These are phyloP conservation scores for Aplidium turbinatum DNA, from an alignment of 23 tunicate species.

Conservation along the genomic window DNA sequence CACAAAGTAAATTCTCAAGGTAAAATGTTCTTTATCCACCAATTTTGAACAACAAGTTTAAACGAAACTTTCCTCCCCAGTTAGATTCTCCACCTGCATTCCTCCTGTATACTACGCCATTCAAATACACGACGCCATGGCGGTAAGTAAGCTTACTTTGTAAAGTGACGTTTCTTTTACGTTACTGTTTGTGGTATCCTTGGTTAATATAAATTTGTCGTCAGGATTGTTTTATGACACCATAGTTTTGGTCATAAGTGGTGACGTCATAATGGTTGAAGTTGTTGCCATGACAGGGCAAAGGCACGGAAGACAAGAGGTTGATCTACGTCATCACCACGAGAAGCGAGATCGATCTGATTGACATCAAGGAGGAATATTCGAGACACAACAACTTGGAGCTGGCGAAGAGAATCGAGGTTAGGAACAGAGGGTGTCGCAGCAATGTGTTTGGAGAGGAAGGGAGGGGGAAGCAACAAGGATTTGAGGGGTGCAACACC, in stretches of 20 bases:
- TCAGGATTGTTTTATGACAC: too few relatives aligned
- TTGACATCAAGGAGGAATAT: constrained; percentile 54
- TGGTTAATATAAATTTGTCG: too few relatives aligned
- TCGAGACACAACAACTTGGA: neutral
- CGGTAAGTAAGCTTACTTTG: constrained; percentile 42
- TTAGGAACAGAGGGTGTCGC: too few relatives aligned
- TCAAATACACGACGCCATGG: constrained; percentile 64
- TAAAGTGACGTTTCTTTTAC: constrained; percentile 3
- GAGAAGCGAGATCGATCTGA: constrained; percentile 49
- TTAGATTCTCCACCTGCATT: constrained; percentile 65
- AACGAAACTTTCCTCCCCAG: constrained; percentile 24
- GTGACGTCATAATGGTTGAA: too few relatives aligned
- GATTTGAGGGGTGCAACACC: too few relatives aligned
- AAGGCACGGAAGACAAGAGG: constrained; percentile 42
- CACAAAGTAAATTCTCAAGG: too few relatives aligned
- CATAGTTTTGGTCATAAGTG: too few relatives aligned
- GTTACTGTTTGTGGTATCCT: neutral
- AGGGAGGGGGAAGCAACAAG: too few relatives aligned
- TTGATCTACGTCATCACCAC: constrained; percentile 51
- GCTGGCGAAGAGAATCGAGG: neutral
- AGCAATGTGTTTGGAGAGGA: too few relatives aligned
- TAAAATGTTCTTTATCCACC: too few relatives aligned
- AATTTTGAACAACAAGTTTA: too few relatives aligned
- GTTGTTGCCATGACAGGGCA: too few relatives aligned
- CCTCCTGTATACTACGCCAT: constrained; percentile 71